Base-by-base conservation (phyloP, 2,113 vertebrate species). In the Struthidea cinerea region DNA sequence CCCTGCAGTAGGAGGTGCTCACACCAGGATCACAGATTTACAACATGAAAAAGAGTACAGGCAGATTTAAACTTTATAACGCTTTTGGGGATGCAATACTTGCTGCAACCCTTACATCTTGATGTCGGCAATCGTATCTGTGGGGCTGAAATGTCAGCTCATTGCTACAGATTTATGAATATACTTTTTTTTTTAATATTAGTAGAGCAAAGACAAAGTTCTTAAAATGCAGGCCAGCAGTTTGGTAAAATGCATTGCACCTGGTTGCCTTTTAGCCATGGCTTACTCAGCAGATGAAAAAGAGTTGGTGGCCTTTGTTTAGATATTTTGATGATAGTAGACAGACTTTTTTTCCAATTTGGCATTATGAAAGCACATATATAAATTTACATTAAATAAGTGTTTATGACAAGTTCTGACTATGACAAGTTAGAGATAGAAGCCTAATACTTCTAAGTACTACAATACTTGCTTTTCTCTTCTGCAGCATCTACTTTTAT, bases 91-190 rank as follows among this genome's bases (percentile, higher is more conserved):
- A 87, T 96, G 86, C 90, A 94, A 68, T 73, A 83, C 78, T 97
- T 96, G 78, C 85, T 96, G 53, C 73, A 71, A 69, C 74, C 50
- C 57, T 86, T 85, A 90, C 60, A 52, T 94, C 73, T 89, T 87
- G 80, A 53, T 89, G 88, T 96, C 79, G 46, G 74, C 86, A 89
- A 79, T 93, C 0, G 0, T 91, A 82, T 96, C 61, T 91, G 67
- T 94, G 85, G 65, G 87, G 77, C 35, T 94, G 89, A 95, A 96
- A 93, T 61, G 68, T 93, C 88, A 97, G 80, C 60, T 91, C 65
- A 79, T 90, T 97, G 78, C 39, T 92, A 37, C 33, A 70, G 87
- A 96, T 96, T 96, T 97, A 96, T 93, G 92, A 90, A 91, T 89
- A 60, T 49, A 10, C 16, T 52, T 84, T 91, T 71, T 63, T 89